These are phyloP conservation scores for Empidonax alnorum DNA, from an alignment of 2,113 vertebrate genomes.

Conservation along the genomic window DNA sequence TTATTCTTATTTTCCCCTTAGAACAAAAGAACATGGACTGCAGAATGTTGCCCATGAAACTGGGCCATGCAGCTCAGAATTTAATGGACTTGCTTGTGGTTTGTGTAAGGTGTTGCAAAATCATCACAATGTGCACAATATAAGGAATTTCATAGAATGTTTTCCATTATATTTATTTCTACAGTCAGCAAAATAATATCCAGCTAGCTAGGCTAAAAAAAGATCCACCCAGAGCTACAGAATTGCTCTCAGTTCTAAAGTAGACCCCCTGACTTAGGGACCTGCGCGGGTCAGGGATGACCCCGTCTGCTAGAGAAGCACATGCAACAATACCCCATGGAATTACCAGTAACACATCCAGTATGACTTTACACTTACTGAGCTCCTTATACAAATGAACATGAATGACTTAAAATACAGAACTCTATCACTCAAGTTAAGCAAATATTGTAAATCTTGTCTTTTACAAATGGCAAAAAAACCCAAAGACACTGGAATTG, in stretches of 20 bases:
- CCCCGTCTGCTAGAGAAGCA: not conserved
- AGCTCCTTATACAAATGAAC: not conserved
- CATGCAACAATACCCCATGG: fast-evolving
- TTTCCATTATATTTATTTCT: not conserved
- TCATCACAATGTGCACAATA: not conserved
- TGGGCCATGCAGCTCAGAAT: not conserved
- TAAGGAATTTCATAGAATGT: not conserved
- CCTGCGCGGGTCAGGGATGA: fast-evolving
- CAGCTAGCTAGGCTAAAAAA: not conserved
- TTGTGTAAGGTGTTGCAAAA: not conserved
- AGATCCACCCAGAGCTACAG: not conserved
- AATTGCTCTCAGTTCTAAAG: not conserved
- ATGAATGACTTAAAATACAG: not conserved
- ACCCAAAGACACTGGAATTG: not conserved
- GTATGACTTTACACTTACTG: fast-evolving
- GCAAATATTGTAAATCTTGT: not conserved
- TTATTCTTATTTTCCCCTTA: not conserved
- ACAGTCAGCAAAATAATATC: not conserved
- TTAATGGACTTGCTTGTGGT: not conserved
- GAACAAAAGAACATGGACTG: not conserved
- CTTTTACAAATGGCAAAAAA: not conserved
- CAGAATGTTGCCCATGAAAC: not conserved
- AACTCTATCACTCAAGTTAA: not conserved
- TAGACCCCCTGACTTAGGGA: fast-evolving
- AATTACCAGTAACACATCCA: not conserved